Conservation (phyloP, 1,140 invertebrate species). For the Pararge aegeria region DNA sequence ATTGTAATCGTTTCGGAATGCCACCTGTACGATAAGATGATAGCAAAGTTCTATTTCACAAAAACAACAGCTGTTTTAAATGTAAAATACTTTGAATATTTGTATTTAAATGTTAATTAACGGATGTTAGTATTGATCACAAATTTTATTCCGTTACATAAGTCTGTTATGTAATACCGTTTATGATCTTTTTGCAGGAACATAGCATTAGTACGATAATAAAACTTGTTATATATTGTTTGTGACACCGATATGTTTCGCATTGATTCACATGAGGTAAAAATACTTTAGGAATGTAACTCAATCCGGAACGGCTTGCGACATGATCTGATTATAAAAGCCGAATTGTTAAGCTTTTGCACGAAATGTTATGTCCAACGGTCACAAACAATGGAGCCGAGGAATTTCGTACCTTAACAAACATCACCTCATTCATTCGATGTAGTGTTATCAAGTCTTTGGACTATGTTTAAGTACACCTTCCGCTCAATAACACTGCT, state of each 20-base stretch:
- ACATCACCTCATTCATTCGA: conserved; percentile 54
- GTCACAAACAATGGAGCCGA: conserved; percentile 41
- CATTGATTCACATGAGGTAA: neutral
- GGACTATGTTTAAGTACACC: conserved; percentile 49
- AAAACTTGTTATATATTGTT: neutral
- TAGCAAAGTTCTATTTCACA: conserved; percentile 14
- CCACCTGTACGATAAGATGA: conserved; percentile 50
- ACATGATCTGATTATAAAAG: neutral
- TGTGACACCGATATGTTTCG: neutral
- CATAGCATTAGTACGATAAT: neutral
- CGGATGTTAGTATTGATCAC: conserved; percentile 1
- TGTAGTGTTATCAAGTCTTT: conserved; percentile 43
- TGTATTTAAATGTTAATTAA: conserved; percentile 3
- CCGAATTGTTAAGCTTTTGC: neutral
- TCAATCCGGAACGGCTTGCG: neutral
- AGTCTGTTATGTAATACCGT: neutral
- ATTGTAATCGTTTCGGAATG: conserved; percentile 48
- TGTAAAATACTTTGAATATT: neutral
- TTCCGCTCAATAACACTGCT: conserved; percentile 51
- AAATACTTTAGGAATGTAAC: neutral
- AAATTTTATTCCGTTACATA: neutral
- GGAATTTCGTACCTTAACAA: conserved; percentile 53
- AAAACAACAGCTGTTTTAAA: neutral
- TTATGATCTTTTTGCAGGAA: neutral
- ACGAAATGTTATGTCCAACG: neutral